Percentiles rank a stretch among this genome's conserved stretches.
These are phyloP conservation scores for Pagetopsis macropterus DNA, from an alignment of 2,797 vertebrate species.

Conservation along the genomic window DNA sequence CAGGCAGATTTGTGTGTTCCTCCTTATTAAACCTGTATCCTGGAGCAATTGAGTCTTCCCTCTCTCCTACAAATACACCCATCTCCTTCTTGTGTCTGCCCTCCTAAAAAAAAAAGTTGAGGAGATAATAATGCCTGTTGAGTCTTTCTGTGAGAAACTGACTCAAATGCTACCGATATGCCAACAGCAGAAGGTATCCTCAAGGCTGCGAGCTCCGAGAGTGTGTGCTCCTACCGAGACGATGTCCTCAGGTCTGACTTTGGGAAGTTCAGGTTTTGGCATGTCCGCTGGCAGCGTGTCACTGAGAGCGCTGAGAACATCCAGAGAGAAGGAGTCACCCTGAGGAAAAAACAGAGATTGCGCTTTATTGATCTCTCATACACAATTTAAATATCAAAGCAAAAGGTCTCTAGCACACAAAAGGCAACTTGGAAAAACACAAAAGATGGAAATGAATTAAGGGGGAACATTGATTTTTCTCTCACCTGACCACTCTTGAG, in stretches of 20 bases:
- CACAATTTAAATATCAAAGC: neutral
- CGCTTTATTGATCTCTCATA: neutral
- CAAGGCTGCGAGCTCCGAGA: neutral
- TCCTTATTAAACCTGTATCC: conserved; percentile 75
- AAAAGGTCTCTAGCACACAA: neutral
- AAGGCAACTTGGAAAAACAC: neutral
- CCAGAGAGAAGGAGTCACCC: conserved; percentile 64
- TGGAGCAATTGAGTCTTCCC: conserved; percentile 75
- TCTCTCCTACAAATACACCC: conserved; percentile 78
- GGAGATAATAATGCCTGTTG: neutral
- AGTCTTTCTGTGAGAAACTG: neutral
- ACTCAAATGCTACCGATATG: neutral
- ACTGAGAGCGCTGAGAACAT: conserved; percentile 70
- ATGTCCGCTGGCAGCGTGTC: conserved; percentile 64
- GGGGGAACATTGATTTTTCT: neutral
- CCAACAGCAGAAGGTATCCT: neutral
- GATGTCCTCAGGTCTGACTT: conserved; percentile 62
- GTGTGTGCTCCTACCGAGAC: conserved; percentile 66
- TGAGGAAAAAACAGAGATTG: conserved; percentile 31
- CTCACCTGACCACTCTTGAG: conserved; percentile 57
- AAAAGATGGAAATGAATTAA: neutral
- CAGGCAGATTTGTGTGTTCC: conserved; percentile 63
- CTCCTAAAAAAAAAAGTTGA: conserved; percentile 62
- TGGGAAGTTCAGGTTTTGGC: conserved; percentile 60
- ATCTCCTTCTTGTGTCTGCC: conserved; percentile 61